Evolutionary conservation across 1,140 invertebrate genomes (phyloP).

Genomic region (Maconellicoccus hirsutus): DNA sequence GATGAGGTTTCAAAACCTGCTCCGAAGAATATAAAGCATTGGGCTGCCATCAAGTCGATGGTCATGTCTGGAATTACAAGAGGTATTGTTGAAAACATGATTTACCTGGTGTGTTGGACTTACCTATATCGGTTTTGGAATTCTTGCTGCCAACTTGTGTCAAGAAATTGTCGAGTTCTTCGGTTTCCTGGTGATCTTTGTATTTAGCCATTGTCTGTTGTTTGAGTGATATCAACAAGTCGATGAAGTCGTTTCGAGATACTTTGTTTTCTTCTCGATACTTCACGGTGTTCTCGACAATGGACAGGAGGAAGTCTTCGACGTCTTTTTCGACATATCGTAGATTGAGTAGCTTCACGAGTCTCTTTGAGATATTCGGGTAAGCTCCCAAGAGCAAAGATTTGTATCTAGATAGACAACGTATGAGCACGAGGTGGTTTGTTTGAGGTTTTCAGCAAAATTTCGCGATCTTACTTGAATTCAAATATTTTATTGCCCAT

Average conservation of each 20-base stretch:
- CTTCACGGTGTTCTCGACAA: slow-evolving; percentile 30
- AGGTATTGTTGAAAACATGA: too few relatives aligned
- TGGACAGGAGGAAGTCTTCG: slow-evolving; percentile 31
- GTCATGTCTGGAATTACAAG: background rate
- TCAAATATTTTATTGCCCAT: slow-evolving; percentile 28
- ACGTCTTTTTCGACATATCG: slow-evolving; percentile 26
- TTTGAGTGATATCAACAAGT: slow-evolving; percentile 28
- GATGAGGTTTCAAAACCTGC: slow-evolving; percentile 51
- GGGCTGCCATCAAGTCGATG: slow-evolving; percentile 36
- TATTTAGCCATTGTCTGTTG: background rate
- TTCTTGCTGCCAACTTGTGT: background rate
- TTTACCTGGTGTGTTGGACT: background rate
- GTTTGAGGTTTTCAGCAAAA: too few relatives aligned
- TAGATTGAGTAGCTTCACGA: slow-evolving; percentile 18
- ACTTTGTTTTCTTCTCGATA: slow-evolving; percentile 30
- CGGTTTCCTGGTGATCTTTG: background rate
- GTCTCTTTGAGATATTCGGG: background rate
- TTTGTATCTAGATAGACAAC: background rate
- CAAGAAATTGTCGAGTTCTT: background rate
- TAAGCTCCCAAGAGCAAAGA: background rate
- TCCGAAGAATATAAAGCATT: slow-evolving; percentile 47
- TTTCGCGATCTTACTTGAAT: background rate
- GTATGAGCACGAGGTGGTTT: too few relatives aligned
- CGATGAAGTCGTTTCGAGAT: slow-evolving; percentile 35
- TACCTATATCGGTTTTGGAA: background rate